These are phyloP conservation scores for Archips crataeganus DNA, from an alignment of 2,888 invertebrate species.

Conservation along the genomic window DNA sequence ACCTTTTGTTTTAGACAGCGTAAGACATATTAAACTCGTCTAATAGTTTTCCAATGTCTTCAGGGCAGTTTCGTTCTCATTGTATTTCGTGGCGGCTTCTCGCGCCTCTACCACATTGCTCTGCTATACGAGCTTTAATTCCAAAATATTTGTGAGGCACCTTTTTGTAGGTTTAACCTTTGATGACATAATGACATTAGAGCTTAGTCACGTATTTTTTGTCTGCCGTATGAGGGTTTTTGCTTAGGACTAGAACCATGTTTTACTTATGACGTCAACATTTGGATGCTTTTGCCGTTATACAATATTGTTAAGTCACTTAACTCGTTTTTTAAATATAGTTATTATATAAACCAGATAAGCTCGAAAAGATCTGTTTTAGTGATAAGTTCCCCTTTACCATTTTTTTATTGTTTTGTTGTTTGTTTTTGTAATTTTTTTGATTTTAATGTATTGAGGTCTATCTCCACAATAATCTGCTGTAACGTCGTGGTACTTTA, in stretches of 20 bases:
- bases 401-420: too few relatives aligned
- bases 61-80: slow-evolving; percentile 9
- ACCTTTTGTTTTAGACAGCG: slow-evolving; percentile 54
- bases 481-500: too few relatives aligned
- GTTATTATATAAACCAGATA: too few relatives aligned
- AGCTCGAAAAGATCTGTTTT: too few relatives aligned
- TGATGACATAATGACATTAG: not conserved
- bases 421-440: too few relatives aligned
- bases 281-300: not conserved
- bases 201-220: not conserved
- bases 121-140: not conserved
- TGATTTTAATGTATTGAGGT: too few relatives aligned
- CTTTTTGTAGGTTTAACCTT: slow-evolving; percentile 3
- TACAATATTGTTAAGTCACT: too few relatives aligned
- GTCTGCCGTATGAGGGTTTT: not conserved
- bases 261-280: not conserved
- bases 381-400: too few relatives aligned
- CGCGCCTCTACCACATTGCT: slow-evolving; percentile 21
- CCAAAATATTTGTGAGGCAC: slow-evolving; percentile 1
- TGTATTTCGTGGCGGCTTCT: slow-evolving; percentile 27
- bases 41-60: slow-evolving; percentile 17
- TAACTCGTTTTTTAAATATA: too few relatives aligned
- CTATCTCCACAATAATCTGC: too few relatives aligned
- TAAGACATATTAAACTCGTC: slow-evolving; percentile 41
- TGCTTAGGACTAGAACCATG: not conserved